Conservation (phyloP, 2,888 invertebrate species). For the Zaprionus obscuricornis region DNA sequence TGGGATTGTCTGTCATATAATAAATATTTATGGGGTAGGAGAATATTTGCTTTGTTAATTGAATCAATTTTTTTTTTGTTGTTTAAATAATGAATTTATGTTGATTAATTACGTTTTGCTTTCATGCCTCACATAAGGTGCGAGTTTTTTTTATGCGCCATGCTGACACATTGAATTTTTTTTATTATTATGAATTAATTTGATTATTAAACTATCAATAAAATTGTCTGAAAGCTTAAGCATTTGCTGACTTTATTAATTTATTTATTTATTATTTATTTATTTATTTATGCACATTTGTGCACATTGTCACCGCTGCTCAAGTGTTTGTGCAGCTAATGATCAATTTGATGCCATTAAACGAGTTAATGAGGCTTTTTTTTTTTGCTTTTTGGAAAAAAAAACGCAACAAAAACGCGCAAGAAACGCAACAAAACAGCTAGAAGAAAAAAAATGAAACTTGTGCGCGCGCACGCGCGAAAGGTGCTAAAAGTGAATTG, state of each 20-base stretch:
- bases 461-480: no score
- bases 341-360: slow-evolving; percentile 62
- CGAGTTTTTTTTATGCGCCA: slow-evolving; percentile 25
- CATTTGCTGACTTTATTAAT: slow-evolving; percentile 36
- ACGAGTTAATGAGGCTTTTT: slow-evolving; percentile 47
- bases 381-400: no score
- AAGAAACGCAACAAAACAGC: slow-evolving; percentile 10
- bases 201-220: slow-evolving; percentile 25
- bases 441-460: slow-evolving; percentile 20
- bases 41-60: slow-evolving; percentile 65
- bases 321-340: slow-evolving; percentile 64
- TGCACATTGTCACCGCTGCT: slow-evolving; percentile 47
- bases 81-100: slow-evolving; percentile 53
- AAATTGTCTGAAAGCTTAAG: slow-evolving; percentile 29
- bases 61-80: slow-evolving; percentile 55
- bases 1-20: background rate
- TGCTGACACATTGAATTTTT: slow-evolving; percentile 34
- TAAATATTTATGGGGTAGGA: slow-evolving; percentile 21
- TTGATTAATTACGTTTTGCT: slow-evolving; percentile 65
- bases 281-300: slow-evolving; percentile 59
- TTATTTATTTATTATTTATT: slow-evolving; percentile 65
- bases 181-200: slow-evolving; percentile 22
- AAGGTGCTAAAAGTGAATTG: slow-evolving; percentile 39
- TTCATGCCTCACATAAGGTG: slow-evolving; percentile 36
- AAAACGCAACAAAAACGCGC: slow-evolving; percentile 16